Evolutionary conservation across 92 coral and sea anemone species (phyloP).

Genomic region (Meandrina meandrites): DNA sequence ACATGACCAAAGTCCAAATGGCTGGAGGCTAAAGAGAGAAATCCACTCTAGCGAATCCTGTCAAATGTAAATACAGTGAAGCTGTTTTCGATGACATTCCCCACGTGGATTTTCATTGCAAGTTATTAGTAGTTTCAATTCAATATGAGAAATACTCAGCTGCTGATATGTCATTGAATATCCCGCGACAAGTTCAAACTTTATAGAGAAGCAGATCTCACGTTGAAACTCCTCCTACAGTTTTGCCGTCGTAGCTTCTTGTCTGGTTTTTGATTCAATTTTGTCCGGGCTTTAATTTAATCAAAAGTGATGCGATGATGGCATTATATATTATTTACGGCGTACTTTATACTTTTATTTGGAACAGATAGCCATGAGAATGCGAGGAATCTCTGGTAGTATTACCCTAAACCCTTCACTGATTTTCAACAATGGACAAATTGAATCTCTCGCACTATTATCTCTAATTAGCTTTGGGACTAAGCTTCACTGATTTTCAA

Average conservation of each 20-base stretch:
- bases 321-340: too few species aligned
- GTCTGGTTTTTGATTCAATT: too few species aligned
- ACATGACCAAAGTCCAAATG: neutral
- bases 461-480: neutral
- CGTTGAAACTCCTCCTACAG: neutral
- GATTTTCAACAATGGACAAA: too few species aligned
- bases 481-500: neutral
- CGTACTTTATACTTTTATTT: too few species aligned
- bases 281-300: too few species aligned
- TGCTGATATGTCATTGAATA: neutral
- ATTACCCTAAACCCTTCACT: too few species aligned
- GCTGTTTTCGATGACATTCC: neutral
- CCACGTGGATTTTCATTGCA: neutral
- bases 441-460: too few species aligned
- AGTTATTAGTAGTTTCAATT: neutral
- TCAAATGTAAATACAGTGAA: neutral
- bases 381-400: too few species aligned
- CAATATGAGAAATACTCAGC: neutral
- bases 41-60: neutral
- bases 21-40: neutral
- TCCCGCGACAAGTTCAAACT: neutral
- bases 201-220: neutral
- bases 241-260: too few species aligned
- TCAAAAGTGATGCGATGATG: too few species aligned
- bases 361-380: too few species aligned